Evolutionary conservation across 2,888 invertebrate genomes (phyloP).

Genomic region (Pinctada fucata): DNA sequence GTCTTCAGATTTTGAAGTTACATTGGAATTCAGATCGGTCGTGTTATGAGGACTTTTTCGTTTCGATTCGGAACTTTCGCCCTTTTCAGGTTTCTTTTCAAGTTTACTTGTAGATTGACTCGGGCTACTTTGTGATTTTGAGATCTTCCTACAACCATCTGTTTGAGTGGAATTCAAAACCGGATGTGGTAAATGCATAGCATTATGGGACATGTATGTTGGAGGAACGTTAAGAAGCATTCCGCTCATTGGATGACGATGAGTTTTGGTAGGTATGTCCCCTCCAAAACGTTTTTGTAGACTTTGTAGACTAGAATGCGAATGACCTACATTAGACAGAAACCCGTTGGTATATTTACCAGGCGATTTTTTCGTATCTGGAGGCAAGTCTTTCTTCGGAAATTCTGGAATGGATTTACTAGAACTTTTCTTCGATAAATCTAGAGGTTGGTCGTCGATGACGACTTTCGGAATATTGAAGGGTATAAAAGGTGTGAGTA

Average conservation of each 20-base stretch:
- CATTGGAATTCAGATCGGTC: slow-evolving; percentile 38
- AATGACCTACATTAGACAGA: slow-evolving; percentile 35
- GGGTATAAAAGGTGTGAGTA: slow-evolving; percentile 20
- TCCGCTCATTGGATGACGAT: slow-evolving; percentile 56
- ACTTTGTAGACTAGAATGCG: slow-evolving; percentile 66
- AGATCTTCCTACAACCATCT: background rate
- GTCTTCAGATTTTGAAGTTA: slow-evolving; percentile 30
- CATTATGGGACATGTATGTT: background rate
- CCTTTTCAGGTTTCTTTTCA: slow-evolving; percentile 12
- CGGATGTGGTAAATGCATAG: background rate
- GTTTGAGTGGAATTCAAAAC: background rate
- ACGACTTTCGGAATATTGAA: slow-evolving; percentile 29
- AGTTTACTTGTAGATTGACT: background rate
- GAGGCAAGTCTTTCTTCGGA: slow-evolving; percentile 7
- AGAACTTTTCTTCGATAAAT: slow-evolving; percentile 62
- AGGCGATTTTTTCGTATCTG: slow-evolving; percentile 32
- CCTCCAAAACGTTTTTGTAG: slow-evolving; percentile 70
- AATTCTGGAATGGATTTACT: slow-evolving; percentile 39
- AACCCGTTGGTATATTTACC: slow-evolving; percentile 52
- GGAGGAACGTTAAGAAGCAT: slow-evolving; percentile 19
- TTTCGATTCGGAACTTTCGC: slow-evolving; percentile 7
- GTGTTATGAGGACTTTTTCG: slow-evolving; percentile 11
- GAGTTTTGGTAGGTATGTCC: slow-evolving; percentile 59
- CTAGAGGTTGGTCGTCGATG: slow-evolving; percentile 64
- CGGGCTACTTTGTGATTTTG: background rate